These are phyloP conservation scores for Drosophila parabipectinata DNA, from an alignment of 1,140 invertebrate species.

Conservation along the genomic window DNA sequence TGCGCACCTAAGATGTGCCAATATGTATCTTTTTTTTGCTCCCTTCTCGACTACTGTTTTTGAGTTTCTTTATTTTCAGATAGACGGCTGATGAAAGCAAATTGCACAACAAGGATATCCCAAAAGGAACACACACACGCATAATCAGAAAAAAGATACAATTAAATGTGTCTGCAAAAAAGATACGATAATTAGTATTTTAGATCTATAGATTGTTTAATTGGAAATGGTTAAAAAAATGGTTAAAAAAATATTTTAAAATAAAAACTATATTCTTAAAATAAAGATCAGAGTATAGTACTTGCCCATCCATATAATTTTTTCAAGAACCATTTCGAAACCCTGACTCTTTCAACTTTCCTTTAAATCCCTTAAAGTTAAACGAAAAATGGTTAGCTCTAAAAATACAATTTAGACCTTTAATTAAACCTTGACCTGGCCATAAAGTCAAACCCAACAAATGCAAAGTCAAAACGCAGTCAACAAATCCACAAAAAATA, in stretches of 20 bases:
- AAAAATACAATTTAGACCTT: background rate
- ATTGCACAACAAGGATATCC: slow-evolving; percentile 54
- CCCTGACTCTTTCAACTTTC: too few species aligned
- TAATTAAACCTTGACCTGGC: slow-evolving; percentile 46
- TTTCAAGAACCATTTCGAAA: too few species aligned
- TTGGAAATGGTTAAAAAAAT: background rate
- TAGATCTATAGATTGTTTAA: background rate
- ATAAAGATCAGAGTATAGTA: too few species aligned
- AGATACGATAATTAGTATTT: background rate
- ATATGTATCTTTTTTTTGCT: slow-evolving; percentile 33
- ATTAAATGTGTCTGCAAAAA: slow-evolving; percentile 16
- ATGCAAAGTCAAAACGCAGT: slow-evolving; percentile 75
- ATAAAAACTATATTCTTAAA: too few species aligned
- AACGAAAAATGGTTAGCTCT: too few species aligned
- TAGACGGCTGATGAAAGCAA: slow-evolving; percentile 62
- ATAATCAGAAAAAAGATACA: background rate
- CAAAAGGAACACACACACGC: slow-evolving; percentile 3
- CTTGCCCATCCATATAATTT: too few species aligned
- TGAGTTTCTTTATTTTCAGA: slow-evolving; percentile 24
- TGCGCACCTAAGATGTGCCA: slow-evolving; percentile 73
- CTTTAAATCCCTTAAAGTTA: background rate
- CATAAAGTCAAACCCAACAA: slow-evolving; percentile 76
- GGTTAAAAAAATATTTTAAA: too few species aligned
- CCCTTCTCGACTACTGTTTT: slow-evolving; percentile 19
- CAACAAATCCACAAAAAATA: slow-evolving; percentile 23